Evolutionary conservation across 2,888 invertebrate species (phyloP).

Genomic region (Leucania comma): DNA sequence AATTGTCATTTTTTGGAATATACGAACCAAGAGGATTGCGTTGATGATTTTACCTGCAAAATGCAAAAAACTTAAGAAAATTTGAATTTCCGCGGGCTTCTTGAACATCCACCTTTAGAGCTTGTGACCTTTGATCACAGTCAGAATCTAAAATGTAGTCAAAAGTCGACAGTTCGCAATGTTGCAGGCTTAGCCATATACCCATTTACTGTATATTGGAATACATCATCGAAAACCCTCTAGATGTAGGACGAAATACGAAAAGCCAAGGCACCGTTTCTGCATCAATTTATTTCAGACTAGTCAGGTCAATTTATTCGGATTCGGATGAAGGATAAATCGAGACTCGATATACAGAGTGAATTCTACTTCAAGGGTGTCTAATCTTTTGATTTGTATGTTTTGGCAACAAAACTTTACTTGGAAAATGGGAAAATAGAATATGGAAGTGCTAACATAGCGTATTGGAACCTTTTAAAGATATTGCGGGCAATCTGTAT

Average conservation of each 20-base stretch:
- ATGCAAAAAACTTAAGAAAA: too few relatives aligned
- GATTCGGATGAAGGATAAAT: conserved; percentile 22
- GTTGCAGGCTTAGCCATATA: background rate
- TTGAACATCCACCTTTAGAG: too few relatives aligned
- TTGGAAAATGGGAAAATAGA: conserved; percentile 3
- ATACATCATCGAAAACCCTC: conserved; percentile 16
- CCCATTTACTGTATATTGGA: conserved; percentile 14
- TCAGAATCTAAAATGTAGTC: conserved; percentile 23
- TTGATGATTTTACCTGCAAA: too few relatives aligned
- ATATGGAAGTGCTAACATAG: conserved; percentile 7
- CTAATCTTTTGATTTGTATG: conserved; percentile 33
- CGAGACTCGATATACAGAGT: conserved; percentile 13
- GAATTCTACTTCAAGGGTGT: conserved; percentile 5
- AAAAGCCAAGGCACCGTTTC: conserved; percentile 13
- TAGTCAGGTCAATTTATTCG: conserved; percentile 32
- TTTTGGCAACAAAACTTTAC: conserved; percentile 32
- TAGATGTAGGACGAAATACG: conserved; percentile 18
- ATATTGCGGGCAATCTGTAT: too few relatives aligned
- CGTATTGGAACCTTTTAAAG: background rate
- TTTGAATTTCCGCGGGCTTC: too few relatives aligned
- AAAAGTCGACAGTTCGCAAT: conserved; percentile 14
- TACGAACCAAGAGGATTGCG: too few relatives aligned
- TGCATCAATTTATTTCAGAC: conserved; percentile 29
- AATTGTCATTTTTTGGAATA: too few relatives aligned
- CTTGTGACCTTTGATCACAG: background rate